Conservation (phyloP, 2,888 invertebrate genomes). For the Lypha dubia region DNA sequence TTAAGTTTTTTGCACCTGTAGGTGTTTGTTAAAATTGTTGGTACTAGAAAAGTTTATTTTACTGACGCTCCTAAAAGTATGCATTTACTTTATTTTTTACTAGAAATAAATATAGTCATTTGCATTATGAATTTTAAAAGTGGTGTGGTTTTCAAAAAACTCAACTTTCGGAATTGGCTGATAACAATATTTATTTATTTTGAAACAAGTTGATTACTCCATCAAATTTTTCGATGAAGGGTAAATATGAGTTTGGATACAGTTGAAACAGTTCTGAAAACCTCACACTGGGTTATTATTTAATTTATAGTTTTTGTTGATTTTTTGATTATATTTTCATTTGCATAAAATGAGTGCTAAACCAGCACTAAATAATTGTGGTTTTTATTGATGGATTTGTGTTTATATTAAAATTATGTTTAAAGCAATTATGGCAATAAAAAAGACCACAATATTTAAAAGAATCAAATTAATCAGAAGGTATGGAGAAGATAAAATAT, state of each 20-base stretch:
- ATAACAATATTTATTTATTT: too few relatives aligned
- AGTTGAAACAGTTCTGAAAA: background rate
- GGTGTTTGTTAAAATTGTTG: too few relatives aligned
- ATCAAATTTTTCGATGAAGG: too few relatives aligned
- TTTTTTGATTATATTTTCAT: constrained; percentile 43
- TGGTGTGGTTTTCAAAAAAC: too few relatives aligned
- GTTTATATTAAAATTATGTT: constrained; percentile 13
- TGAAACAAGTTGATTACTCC: too few relatives aligned
- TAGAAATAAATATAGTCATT: too few relatives aligned
- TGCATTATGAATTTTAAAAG: too few relatives aligned
- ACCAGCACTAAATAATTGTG: constrained; percentile 64
- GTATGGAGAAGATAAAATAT: background rate
- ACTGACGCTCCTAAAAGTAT: too few relatives aligned
- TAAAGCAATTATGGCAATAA: constrained; percentile 39
- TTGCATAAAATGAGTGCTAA: constrained; percentile 33
- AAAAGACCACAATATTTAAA: background rate
- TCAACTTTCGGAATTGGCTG: too few relatives aligned
- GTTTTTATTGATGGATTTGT: constrained; percentile 52
- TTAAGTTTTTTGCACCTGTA: too few relatives aligned
- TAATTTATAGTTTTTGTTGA: background rate
- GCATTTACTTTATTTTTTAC: too few relatives aligned
- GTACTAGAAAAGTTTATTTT: too few relatives aligned
- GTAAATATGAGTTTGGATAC: background rate
- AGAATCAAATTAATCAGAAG: background rate
- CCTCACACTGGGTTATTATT: background rate